phyloP scores from a whole-genome alignment of 2,113 vertebrate genomes.

The Apaloderma vittatum region DNA sequence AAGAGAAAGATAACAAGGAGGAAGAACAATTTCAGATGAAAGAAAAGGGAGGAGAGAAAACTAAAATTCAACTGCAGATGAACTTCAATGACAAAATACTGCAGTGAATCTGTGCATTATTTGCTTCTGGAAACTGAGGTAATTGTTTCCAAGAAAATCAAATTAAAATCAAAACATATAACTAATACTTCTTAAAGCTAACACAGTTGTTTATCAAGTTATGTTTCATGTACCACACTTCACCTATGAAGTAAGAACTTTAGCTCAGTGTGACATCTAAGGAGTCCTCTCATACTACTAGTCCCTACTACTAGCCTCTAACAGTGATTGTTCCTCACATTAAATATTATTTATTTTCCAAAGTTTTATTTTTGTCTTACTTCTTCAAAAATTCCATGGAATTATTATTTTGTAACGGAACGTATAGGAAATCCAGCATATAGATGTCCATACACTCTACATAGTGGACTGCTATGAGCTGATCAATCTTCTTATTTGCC shows the following conservation, averaged over 20 bases:
- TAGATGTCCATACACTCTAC: not conserved
- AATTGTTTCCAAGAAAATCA: not conserved
- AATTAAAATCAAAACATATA: not conserved
- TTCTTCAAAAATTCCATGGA: not conserved
- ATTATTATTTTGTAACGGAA: not conserved
- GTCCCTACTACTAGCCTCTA: not conserved
- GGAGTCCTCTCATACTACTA: not conserved
- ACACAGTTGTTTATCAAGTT: not conserved
- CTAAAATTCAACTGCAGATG: not conserved
- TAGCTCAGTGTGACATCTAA: not conserved
- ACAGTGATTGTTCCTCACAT: not conserved
- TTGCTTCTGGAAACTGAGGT: not conserved
- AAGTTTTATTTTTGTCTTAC: not conserved
- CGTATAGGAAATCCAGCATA: not conserved
- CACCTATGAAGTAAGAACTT: not conserved
- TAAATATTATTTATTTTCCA: not conserved
- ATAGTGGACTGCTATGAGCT: not conserved
- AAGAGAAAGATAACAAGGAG: not conserved
- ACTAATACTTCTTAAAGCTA: not conserved
- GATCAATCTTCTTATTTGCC: not conserved
- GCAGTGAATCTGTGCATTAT: not conserved
- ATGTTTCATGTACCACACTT: not conserved
- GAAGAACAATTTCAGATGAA: not conserved
- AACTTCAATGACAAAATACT: not conserved
- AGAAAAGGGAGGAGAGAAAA: not conserved